Conservation (phyloP, 2,797 vertebrate genomes). For the Paramormyrops hopkinsi region DNA sequence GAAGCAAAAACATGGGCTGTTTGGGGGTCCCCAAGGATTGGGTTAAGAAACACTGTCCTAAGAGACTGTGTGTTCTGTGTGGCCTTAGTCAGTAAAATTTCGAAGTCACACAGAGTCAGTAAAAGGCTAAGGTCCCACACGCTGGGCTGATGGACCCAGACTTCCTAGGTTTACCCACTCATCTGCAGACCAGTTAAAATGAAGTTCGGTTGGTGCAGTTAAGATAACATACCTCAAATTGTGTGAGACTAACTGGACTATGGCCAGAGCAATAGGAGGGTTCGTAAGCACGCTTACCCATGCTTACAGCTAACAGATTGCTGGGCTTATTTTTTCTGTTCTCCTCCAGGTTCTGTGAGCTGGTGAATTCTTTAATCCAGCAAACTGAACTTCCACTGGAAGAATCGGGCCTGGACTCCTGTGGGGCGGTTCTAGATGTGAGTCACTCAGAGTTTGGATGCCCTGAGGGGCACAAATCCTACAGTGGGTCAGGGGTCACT, state of each 20-base stretch:
- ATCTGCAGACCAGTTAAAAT: neutral
- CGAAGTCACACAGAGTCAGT: neutral
- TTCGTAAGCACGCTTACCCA: neutral
- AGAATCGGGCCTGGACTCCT: slow-evolving; percentile 35
- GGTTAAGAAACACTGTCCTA: neutral
- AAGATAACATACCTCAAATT: neutral
- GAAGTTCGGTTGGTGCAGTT: neutral
- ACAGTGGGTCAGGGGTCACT: neutral
- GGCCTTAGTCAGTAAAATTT: neutral
- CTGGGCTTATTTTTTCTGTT: neutral
- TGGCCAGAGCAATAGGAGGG: neutral
- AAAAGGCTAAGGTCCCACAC: neutral
- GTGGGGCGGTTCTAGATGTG: slow-evolving; percentile 71
- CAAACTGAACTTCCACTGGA: slow-evolving; percentile 44
- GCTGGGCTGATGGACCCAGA: neutral
- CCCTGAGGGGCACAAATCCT: neutral
- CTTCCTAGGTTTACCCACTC: neutral
- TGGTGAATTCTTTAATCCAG: slow-evolving; percentile 72
- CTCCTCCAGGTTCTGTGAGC: slow-evolving; percentile 71
- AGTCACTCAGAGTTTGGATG: slow-evolving; percentile 28
- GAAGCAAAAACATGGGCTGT: neutral
- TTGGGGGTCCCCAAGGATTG: neutral
- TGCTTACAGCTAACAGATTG: neutral
- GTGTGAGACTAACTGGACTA: neutral
- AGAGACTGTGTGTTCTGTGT: neutral